phyloP scores from a whole-genome alignment of 1,140 invertebrate genomes.

The Riptortus pedestris region DNA sequence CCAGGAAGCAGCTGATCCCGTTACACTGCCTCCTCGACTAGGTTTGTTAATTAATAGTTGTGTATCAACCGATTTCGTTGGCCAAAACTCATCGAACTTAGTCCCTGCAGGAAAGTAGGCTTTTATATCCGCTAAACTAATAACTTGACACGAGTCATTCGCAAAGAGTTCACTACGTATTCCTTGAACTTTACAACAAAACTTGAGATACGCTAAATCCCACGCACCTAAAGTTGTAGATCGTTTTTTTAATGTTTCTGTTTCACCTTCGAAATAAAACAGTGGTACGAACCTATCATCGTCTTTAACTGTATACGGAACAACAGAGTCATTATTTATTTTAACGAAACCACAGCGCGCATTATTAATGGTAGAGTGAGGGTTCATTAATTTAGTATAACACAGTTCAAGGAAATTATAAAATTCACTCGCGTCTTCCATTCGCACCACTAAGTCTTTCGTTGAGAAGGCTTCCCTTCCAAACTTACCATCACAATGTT shows the following conservation, averaged over 20 bases:
- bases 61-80: constrained; percentile 68
- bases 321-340: constrained; percentile 87
- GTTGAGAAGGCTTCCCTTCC: constrained; percentile 78
- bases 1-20: constrained; percentile 24
- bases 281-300: constrained; percentile 78
- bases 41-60: constrained; percentile 50
- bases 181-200: constrained; percentile 88
- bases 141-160: constrained; percentile 77
- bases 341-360: constrained; percentile 82
- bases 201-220: constrained; percentile 85
- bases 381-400: constrained; percentile 63
- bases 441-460: constrained; percentile 58
- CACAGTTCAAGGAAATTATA: constrained; percentile 82
- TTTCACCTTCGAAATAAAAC: constrained; percentile 90
- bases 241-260: constrained; percentile 74
- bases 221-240: constrained; percentile 75
- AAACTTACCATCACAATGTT: constrained; percentile 83
- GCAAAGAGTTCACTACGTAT: constrained; percentile 83
- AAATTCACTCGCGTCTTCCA: constrained; percentile 80
- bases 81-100: constrained; percentile 84
- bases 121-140: constrained; percentile 78
- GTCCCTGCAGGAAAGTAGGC: constrained; percentile 81
- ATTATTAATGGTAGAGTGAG: constrained; percentile 33
- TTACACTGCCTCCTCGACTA: background rate
- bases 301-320: constrained; percentile 80